Conservation (phyloP, 2,888 invertebrate genomes). For the Caenorhabditis becei region DNA sequence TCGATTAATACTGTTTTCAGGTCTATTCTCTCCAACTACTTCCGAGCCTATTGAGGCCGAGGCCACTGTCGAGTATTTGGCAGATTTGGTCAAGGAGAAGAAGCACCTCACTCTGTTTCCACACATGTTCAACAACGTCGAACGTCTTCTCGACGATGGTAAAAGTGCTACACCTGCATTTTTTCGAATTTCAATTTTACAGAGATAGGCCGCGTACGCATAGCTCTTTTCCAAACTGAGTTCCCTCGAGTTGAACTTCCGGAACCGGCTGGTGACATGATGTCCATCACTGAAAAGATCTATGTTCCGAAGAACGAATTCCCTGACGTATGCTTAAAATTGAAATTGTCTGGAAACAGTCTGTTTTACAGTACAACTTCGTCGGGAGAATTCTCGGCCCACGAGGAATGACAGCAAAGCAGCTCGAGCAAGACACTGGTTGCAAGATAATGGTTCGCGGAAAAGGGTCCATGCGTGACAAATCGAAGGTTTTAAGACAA, state of each 20-base stretch:
- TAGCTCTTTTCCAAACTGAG: conserved; percentile 96
- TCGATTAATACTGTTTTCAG: conserved; percentile 14
- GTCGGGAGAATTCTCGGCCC: conserved; percentile 99
- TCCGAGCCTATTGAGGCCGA: conserved; percentile 57
- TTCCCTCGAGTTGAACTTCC: conserved; percentile 89
- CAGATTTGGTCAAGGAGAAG: conserved; percentile 75
- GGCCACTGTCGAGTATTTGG: conserved; percentile 72
- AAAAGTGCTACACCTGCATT: background rate
- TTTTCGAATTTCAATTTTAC: conserved; percentile 82
- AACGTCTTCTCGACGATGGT: conserved; percentile 78
- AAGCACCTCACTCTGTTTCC: conserved; percentile 75
- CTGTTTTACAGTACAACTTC: conserved; percentile 98
- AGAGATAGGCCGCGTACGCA: conserved; percentile 98
- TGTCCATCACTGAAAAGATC: conserved; percentile 97
- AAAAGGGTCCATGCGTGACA: conserved; percentile 84
- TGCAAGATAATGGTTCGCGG: conserved; percentile 99
- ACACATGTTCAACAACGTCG: conserved; percentile 74
- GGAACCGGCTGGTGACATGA: conserved; percentile 84
- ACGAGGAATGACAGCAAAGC: conserved; percentile 99
- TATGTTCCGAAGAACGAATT: conserved; percentile 99
- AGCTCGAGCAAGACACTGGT: conserved; percentile 99
- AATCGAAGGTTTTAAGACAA: conserved; percentile 57
- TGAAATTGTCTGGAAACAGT: too few relatives aligned
- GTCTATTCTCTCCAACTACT: conserved; percentile 34
- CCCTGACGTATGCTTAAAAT: conserved; percentile 93